Evolutionary conservation across 2,113 vertebrate genomes (phyloP), one percentile per base, ranked within the genome.

Genomic region (Xenopus laevis): DNA sequence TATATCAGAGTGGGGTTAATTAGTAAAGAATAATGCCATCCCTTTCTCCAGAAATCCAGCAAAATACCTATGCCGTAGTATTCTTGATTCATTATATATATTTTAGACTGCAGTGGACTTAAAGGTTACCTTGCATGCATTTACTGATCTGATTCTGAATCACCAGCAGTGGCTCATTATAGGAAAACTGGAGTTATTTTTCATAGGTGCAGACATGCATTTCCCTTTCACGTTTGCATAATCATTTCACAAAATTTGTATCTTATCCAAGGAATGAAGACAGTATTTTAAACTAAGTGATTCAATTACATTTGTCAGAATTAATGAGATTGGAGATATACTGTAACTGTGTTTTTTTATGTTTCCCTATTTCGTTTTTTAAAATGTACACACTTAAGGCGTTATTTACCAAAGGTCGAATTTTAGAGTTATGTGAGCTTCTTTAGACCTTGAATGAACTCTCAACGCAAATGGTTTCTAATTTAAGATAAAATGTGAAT

Each of bases 11-110:
- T 70, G 60, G 58, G 69, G 74, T 77, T 77, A 77, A 77, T 77
- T 77, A 77, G 74, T 70, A 70, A 77, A 77, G 74, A 77, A 68
- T 70, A 70, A 77, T 77, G 60, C 59, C 9, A 27, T 46, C 46
- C 67, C 69, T 77, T 70, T 57, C 65, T 68, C 20, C 8, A 33
- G 69, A n/a, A 55, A 64, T 64, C 52, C 60, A 62, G 44, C 13
- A 62, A 59, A 58, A 18, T 70, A 70, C 74, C 74, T 77, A 64
- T 53, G 50, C 61, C 53, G 27, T 62, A 62, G 50, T 62, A 27
- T 45, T 68, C 57, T 62, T 55, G 58, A 55, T 69, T 75, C 52
- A 61, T 68, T 44, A 75, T 17, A 69, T 75, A 68, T 63, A 52
- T 62, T 68, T 68, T 27, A 62, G 46, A 68, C 17, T 53, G 66